Base-by-base conservation (phyloP, 2,113 vertebrate species). In the Sinocyclocheilus anshuiensis region DNA sequence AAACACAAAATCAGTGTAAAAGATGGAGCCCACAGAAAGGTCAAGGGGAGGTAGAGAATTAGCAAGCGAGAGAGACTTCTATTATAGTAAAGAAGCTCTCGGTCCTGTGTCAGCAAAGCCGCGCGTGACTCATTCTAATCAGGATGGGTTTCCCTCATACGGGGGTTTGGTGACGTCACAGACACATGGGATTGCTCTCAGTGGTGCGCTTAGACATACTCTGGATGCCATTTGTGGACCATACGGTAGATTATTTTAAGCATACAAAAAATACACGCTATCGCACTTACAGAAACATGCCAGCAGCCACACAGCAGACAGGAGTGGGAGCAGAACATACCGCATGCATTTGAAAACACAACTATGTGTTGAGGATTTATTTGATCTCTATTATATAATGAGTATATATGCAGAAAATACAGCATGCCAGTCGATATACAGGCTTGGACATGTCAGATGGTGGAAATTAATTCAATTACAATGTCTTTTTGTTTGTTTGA, bases 131-230 rank as follows among this genome's bases (percentile, higher is more conserved):
- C 89, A 92, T 86, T 91, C 87, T 36, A 39, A 90, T 72, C 75
- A 91, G 87, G 85, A 89, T 88, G 92, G 91, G 82, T 91, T 88
- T 92, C 91, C 93, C 93, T 91, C 88, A 83, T 88, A 87, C 53
- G 72, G 88, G 77, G 78, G 81, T 57, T 88, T 81, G 13, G 42
- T 90, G 87, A 90, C 86, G 87, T 90, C 84, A 88, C 45, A 24
- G 72, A 59, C 85, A 76, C 53, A 83, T 16, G 39, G 72, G 24
- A 72, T 65, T 82, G 15, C 74, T 87, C 63, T 53, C 26, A 81
- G 20, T 29, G 39, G 75, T 36, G 59, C 1, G 9, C 3, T 59
- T 42, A 65, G 67, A 65, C 39, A 74, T 80, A 15, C 57, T 80
- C 22, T 39, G 55, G 20, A 80, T 80, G 22, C 50, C 59, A 57